phyloP scores from a whole-genome alignment of 2,113 vertebrate genomes.

The Falcunculus frontatus region DNA sequence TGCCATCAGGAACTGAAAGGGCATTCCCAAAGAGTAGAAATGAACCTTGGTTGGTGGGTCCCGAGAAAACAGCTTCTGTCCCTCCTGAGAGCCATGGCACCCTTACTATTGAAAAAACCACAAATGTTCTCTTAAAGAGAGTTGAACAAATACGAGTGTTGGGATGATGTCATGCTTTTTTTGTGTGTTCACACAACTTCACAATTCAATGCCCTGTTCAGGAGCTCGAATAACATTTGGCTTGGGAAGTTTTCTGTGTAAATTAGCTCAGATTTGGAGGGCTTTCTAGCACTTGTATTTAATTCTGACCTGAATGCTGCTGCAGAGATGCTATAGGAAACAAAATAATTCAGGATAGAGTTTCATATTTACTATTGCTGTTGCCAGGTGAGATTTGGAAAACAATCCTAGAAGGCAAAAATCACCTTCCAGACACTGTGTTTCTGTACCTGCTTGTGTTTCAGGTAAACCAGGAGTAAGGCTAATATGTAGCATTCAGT shows the following conservation, averaged over 20 bases:
- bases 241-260: not conserved
- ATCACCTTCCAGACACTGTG: not conserved
- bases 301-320: not conserved
- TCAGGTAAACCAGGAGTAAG: not conserved
- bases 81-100: not conserved
- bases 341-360: not conserved
- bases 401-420: not conserved
- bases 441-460: not conserved
- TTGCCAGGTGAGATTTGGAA: not conserved
- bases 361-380: not conserved
- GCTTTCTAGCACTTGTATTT: not conserved
- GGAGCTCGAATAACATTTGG: not conserved
- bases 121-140: not conserved
- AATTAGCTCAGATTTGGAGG: not conserved
- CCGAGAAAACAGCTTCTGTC: conserved; percentile 8
- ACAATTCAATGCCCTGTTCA: not conserved
- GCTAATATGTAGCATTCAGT: not conserved
- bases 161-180: conserved; percentile 19
- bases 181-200: not conserved
- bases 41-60: not conserved
- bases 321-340: not conserved
- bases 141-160: not conserved
- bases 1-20: not conserved
- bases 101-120: not conserved
- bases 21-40: not conserved